Evolutionary conservation across 2,888 invertebrate genomes (phyloP), one percentile per base, ranked within the genome.

Genomic region (Hoplodrina ambigua): DNA sequence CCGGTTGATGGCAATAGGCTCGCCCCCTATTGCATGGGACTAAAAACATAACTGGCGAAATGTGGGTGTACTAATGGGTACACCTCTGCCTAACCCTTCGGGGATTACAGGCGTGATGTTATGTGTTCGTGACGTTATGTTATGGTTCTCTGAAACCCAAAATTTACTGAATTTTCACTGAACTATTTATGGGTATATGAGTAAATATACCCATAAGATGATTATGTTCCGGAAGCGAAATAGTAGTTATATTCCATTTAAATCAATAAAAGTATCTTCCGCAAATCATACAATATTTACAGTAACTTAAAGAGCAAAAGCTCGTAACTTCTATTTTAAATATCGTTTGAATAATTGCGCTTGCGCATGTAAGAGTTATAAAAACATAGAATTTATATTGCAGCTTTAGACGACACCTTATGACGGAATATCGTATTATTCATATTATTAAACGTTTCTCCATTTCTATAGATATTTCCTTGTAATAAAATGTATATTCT

Each of bases 381-480:
- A 62, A 57, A 59, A 17, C 11, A 52, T 10, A 44, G 17, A 33
- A 60, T 53, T 49, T n/a, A 59, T 15, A 20, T 15, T n/a, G 20
- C n/a, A 65, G 57, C 19, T 55, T 55, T 33, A 50, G 0, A 20
- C 13, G 8, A 41, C 50, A 44, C 56, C 15, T 10, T 37, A 50
- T 25, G 41, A 59, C 17, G n/a, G 54, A 75, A 50, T 37, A 50
- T 19, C 10, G 20, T 49, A 49, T 25, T 8, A 37, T 37, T 17
- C 20, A 19, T 37, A 20, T 20, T 55, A 63, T 49, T 20, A 17
- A 19, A 50, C 10, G n/a, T 52, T n/a, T 62, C 10, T 75, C n/a
- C 7, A 41, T 61, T 53, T 57, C 50, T 58, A 37, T 52, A 54
- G 15, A 62, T 20, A 60, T 64, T 57, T 75, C 63, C 64, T 64